Evolutionary conservation across 2,797 vertebrate genomes (phyloP), one percentile per base, ranked within the genome.

Genomic region (Lindbergichthys nudifrons): DNA sequence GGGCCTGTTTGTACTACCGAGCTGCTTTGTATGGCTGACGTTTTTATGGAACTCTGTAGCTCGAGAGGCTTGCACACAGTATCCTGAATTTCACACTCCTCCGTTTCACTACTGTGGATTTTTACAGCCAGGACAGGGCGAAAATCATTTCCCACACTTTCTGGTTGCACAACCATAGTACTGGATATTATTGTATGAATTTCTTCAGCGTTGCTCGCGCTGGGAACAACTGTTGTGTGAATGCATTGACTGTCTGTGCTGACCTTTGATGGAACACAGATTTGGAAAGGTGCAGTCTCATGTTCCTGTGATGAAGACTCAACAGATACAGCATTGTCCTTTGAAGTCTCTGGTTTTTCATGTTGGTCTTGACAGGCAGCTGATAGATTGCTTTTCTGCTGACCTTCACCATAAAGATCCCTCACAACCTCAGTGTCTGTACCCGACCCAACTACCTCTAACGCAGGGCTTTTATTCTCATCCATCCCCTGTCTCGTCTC

Each of bases 21-120:
- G 76, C 76, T 58, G 73, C 70, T 83, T 74, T 84, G 83, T 80
- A 82, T 52, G 53, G 64, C 71, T 46, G 77, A 62, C 18, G 45
- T 81, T 91, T 86, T 71, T 77, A 65, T 81, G 65, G 61, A 62
- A 81, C 61, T 80, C 76, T 87, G 84, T 5, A 65, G 74, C 82
- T 73, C 66, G 36, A 32, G 57, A 87, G 73, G 42, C 63, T 81
- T 18, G 42, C 54, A 64, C 54, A 46, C 68, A 80, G 73, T 65
- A 77, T 78, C 81, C 77, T 59, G 73, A 77, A 83, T 86, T 83
- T 89, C 75, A 90, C 82, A 81, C 50, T 75, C 70, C 64, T 77
- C 66, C 2, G 41, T 73, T 77, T 78, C 81, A 76, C 65, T n/a
- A 42, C 73, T 75, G 47, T 57, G 50, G 62, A 63, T 72, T 76